Percentiles rank a stretch among this genome's conserved stretches.
Evolutionary conservation across 2,888 invertebrate genomes (phyloP).

Genomic region (Sarcophaga carnaria): DNA sequence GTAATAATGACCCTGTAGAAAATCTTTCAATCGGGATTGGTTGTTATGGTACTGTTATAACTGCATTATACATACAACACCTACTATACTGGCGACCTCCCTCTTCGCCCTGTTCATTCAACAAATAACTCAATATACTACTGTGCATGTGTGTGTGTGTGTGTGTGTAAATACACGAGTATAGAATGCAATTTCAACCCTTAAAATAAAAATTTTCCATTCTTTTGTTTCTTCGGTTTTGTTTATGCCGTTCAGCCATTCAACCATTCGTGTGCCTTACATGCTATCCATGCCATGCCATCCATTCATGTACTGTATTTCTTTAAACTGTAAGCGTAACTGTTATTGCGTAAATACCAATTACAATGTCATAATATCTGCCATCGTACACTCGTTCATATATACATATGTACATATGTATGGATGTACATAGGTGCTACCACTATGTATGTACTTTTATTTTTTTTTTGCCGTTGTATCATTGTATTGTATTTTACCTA

Average conservation of each 20-base stretch:
- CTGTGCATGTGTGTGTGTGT: not conserved
- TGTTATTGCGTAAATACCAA: conserved; percentile 66
- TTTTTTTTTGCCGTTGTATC: not conserved
- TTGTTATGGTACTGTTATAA: conserved; percentile 61
- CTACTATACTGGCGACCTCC: not conserved
- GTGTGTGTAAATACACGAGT: not conserved
- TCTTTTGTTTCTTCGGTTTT: conserved; percentile 16
- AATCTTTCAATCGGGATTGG: conserved; percentile 63
- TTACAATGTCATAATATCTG: conserved; percentile 64
- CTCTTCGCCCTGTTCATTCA: too few species aligned
- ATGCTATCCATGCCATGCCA: too few species aligned
- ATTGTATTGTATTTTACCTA: conserved; percentile 9
- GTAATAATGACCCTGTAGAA: conserved; percentile 63
- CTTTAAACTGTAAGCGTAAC: not conserved
- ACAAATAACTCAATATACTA: too few species aligned
- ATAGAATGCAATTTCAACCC: conserved; percentile 70
- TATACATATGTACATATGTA: not conserved
- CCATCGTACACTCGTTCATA: conserved; percentile 22
- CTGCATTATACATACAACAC: conserved; percentile 9
- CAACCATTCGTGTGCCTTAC: not conserved
- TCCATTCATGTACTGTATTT: not conserved
- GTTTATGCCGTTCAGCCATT: not conserved
- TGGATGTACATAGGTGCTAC: not conserved
- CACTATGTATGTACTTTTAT: too few species aligned
- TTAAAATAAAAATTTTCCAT: conserved; percentile 38